Percentiles rank a stretch among this genome's conserved stretches.
Conservation (phyloP, 2,113 vertebrate species). For the Prunella fulvescens region DNA sequence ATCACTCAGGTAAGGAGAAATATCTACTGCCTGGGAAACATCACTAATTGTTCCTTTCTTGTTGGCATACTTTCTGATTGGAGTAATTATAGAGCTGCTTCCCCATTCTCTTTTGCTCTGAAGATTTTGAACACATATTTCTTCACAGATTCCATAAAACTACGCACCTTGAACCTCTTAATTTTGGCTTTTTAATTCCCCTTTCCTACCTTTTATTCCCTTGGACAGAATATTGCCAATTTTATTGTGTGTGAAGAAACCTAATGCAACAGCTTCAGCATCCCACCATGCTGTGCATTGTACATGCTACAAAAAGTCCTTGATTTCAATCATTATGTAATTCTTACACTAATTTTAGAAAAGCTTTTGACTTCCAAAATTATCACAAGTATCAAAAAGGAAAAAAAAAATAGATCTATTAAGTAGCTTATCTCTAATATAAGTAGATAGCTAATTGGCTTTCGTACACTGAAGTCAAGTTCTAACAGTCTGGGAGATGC, state of each 20-base stretch:
- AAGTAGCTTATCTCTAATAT: not conserved
- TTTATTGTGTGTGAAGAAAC: not conserved
- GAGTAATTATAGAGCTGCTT: conserved; percentile 66
- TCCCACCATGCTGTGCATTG: not conserved
- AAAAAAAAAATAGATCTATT: not conserved
- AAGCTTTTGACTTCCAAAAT: not conserved
- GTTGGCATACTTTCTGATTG: conserved; percentile 60
- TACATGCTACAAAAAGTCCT: not conserved
- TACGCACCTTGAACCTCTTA: not conserved
- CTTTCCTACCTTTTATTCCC: not conserved
- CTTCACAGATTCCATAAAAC: conserved; percentile 1
- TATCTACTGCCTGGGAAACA: conserved; percentile 59
- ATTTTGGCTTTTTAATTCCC: not conserved
- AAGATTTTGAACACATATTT: conserved; percentile 41
- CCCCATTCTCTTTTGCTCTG: conserved; percentile 8
- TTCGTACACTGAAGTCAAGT: not conserved
- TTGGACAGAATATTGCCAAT: not conserved
- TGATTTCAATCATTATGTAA: not conserved
- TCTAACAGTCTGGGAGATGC: not conserved
- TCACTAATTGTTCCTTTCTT: conserved; percentile 68
- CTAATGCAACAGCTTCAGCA: not conserved
- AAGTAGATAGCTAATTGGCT: not conserved
- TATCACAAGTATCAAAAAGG: not conserved
- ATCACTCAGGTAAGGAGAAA: conserved; percentile 60
- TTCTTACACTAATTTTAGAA: not conserved